Evolutionary conservation across 2,797 vertebrate genomes (phyloP), one percentile per base, ranked within the genome.

Genomic region (Melanotaenia parkinsoni): DNA sequence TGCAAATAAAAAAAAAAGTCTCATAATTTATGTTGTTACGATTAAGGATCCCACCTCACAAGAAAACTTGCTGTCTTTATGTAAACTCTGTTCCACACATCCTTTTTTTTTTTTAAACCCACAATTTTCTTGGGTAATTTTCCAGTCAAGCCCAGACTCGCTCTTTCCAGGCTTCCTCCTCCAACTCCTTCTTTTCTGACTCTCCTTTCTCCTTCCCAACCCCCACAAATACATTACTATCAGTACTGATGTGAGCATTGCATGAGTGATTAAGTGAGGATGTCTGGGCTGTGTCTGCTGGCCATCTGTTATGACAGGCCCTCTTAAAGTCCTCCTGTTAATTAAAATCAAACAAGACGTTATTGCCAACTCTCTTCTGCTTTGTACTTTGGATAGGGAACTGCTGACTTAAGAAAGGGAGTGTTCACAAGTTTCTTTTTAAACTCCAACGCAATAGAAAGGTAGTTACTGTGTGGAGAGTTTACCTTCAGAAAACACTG

Each of bases 281-380:
- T 24, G 84, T 84, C 80, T 80, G 72, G 43, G 13, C 60, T 70
- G 68, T 28, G 68, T 80, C 85, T 84, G 87, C 35, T 58, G 64
- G 70, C 85, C 89, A 85, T 88, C 90, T 91, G 90, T 28, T 69
- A 9, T 1, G 37, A 18, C 9, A 58, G 57, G 20, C 32, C 43
- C 65, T 67, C 56, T 82, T 85, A 78, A 54, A 20, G 57, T 33
- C 30, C 38, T 63, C 64, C 61, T 87, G 91, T 67, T 87, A 92
- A 93, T 92, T 85, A 70, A 90, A 88, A 63, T 63, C 90, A 88
- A 92, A 90, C 86, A 89, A 69, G 3, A 58, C 58, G 56, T 76
- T 63, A 74, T 24, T 74, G 77, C 83, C 73, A 56, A 30, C 30
- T 51, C 45, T 45, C 51, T 72, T 57, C 56, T 53, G 22, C 22